Conservation (phyloP, 2,888 invertebrate species). For the Blastobasis adustella region DNA sequence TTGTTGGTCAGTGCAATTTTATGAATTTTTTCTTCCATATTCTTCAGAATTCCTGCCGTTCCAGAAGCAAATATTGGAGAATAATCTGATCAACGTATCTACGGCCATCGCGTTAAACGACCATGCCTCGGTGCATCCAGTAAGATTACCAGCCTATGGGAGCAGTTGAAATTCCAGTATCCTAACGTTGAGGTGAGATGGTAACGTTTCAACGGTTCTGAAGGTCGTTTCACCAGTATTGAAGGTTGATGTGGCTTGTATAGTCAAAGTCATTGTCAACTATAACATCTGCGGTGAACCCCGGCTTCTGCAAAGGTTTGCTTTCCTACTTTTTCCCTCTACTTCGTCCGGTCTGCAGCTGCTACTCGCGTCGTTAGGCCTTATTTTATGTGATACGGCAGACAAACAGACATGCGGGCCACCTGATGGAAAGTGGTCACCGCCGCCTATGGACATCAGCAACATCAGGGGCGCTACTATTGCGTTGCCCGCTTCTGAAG, state of each 20-base stretch:
- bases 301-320: too few species aligned
- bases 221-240: neutral
- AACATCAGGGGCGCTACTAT: too few species aligned
- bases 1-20: too few species aligned
- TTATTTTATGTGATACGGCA: too few species aligned
- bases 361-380: too few species aligned
- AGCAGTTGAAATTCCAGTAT: conserved; percentile 65
- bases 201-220: neutral
- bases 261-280: neutral
- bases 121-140: conserved; percentile 81
- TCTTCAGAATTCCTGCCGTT: conserved; percentile 84
- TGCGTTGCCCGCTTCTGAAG: too few species aligned
- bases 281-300: too few species aligned
- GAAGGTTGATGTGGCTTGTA: neutral
- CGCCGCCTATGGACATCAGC: too few species aligned
- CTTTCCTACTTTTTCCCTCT: too few species aligned
- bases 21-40: neutral
- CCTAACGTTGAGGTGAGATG: conserved; percentile 76
- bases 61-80: conserved; percentile 79
- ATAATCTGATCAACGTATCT: conserved; percentile 78
- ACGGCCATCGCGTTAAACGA: conserved; percentile 80
- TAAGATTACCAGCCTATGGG: conserved; percentile 80
- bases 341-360: too few species aligned
- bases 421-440: too few species aligned
- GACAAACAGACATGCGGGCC: too few species aligned